Evolutionary conservation across 2,888 invertebrate genomes (phyloP), one percentile per base, ranked within the genome.

Genomic region (Apamea crenata): DNA sequence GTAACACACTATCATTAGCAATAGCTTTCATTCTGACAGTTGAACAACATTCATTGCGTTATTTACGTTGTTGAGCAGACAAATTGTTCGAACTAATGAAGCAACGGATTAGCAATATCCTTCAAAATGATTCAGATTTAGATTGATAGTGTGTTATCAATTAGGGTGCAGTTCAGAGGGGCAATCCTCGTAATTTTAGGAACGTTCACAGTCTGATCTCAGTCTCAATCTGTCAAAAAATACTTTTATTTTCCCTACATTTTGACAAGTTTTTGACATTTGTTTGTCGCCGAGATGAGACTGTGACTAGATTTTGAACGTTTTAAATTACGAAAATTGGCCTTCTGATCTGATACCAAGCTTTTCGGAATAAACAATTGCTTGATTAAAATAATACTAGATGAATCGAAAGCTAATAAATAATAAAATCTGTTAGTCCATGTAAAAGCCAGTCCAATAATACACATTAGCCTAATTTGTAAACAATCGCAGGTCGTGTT

Each of bases 391-490:
- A 69, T 53, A 25, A 3, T 56, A 10, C 32, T 29, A 47, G 10
- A 29, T 56, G 12, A 40, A 73, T 2, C 8, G 25, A 59, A 66
- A 81, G 16, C 40, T 4, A 40, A 7, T 66, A 59, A 16, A 59
- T 74, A 40, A 59, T 56, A 47, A 66, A 72, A 74, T 50, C 36
- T 14, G 29, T 73, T 56, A 14, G 25, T 47, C 29, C 18, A 32
- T 59, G 29, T 25, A 6, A 65, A 66, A 81, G 47, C 29, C 25
- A 66, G 5, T 32, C 10, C 18, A 65, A 65, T 29, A 56, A 36
- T 44, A 56, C 63, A 18, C 56, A 81, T 66, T 59, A 75, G 36
- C 14, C 44, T 68, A 56, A 76, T 82, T 78, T 80, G 44, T 68
- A 68, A 61, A 80, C 82, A 82, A 63, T 68, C 44, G 65, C 65